Base-by-base conservation (phyloP, 2,797 vertebrate species). In the Paramormyrops hopkinsi region DNA sequence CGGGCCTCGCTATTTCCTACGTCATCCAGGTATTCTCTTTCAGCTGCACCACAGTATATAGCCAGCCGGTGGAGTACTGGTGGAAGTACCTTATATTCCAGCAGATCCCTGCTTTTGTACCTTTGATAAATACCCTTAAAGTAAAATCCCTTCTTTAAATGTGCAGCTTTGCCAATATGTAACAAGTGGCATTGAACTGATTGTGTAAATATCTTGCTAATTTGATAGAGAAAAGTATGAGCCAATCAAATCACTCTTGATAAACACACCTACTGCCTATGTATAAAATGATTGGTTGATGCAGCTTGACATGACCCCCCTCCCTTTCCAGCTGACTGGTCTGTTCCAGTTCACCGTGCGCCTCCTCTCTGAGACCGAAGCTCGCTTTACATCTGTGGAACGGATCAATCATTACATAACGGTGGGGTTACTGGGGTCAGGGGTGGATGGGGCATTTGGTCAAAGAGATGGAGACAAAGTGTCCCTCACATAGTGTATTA, bases 371-470 rank as follows among this genome's bases (percentile, higher is more conserved):
- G 97, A 98, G 94, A 94, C 95, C 0, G 97, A 97, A 92, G 97
- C 96, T 46, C 94, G 95, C 41, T 97, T 98, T 92, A 97, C 95
- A 4, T 97, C 96, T 12, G 95, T 94, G 1, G 97, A 98, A 93
- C 95, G 96, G 94, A 97, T 97, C 89, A 93, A 95, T 93, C 96
- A 97, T 94, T 97, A 97, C 86, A 94, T 96, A 93, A 94, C 96
- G 96, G 97, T 97, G 93, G 91, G 92, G 89, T 46, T 73, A 12
- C 33, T 65, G 54, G 54, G 89, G 88, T 87, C 90, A 92, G 76
- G 53, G 33, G 37, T 83, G 37, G 29, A 33, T 73, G 65, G 65
- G 65, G 65, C 65, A 37, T 73, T 73, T 73, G 29, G 83, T 29
- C 83, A 87, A 65, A 53, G 44, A 76, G 6, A 51, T 19, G 19